Evolutionary conservation across 2,888 invertebrate species (phyloP).

Genomic region (Andrena bucephala): DNA sequence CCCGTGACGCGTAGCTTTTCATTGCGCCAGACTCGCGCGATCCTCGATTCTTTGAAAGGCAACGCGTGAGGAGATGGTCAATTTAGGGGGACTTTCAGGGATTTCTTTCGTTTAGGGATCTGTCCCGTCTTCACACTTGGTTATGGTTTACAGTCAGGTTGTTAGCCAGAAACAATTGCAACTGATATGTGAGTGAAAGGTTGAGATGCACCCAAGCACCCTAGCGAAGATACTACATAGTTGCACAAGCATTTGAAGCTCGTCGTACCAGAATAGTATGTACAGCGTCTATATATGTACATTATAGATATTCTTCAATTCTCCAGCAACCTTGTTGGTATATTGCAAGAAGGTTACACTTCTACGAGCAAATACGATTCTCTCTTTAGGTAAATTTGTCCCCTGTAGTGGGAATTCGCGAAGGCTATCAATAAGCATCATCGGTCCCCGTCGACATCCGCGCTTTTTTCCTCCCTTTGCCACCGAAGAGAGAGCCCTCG

Average conservation of each 20-base stretch:
- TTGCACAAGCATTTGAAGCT: background rate
- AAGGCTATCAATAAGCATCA: constrained; percentile 27
- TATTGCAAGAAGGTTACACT: background rate
- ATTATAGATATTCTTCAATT: background rate
- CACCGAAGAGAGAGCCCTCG: background rate
- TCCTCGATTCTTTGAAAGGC: constrained; percentile 14
- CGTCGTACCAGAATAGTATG: background rate
- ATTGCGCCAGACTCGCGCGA: constrained; percentile 44
- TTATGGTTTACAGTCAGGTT: no score
- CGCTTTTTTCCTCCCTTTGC: background rate
- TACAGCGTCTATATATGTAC: no score
- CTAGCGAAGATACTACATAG: no score
- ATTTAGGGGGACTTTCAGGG: background rate
- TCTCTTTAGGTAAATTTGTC: background rate
- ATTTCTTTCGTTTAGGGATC: background rate
- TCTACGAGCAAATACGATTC: background rate
- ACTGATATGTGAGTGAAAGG: no score
- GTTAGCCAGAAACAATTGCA: no score
- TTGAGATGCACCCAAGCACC: no score
- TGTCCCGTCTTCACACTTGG: background rate
- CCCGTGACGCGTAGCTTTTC: constrained; percentile 56
- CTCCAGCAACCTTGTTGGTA: background rate
- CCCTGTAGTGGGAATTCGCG: background rate
- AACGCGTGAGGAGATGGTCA: background rate
- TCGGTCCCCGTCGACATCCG: background rate